Evolutionary conservation across 1,140 invertebrate genomes (phyloP).

Genomic region (Diorhabda sublineata): DNA sequence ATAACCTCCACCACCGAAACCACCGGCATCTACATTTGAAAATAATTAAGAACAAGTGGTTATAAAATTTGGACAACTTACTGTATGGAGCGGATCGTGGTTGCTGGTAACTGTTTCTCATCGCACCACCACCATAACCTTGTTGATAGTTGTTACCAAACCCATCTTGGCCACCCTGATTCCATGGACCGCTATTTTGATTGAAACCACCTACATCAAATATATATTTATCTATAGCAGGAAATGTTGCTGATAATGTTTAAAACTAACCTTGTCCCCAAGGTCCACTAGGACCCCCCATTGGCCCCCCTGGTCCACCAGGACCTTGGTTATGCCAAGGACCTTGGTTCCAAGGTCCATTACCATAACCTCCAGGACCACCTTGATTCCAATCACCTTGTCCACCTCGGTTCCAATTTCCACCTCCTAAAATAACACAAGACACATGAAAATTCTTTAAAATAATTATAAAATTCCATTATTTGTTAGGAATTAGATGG

Average conservation of each 20-base stretch:
- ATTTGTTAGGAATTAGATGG: too few relatives aligned
- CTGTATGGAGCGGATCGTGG: conserved; percentile 63
- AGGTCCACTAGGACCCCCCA: not conserved
- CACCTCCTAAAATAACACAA: conserved; percentile 20
- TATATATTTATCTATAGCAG: not conserved
- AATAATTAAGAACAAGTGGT: conserved; percentile 16
- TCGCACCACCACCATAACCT: conserved; percentile 63
- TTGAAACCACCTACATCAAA: conserved; percentile 36
- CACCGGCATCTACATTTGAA: conserved; percentile 30
- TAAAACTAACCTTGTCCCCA: conserved; percentile 7
- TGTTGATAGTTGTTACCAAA: conserved; percentile 74
- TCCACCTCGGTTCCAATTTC: conserved; percentile 45
- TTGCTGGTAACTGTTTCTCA: conserved; percentile 61
- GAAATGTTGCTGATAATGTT: not conserved
- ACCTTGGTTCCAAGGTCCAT: conserved; percentile 17
- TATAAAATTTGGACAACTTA: conserved; percentile 34
- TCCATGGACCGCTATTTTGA: conserved; percentile 46
- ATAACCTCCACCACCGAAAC: conserved; percentile 45
- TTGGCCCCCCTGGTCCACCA: conserved; percentile 6
- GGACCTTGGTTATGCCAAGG: conserved; percentile 21
- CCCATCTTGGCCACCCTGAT: conserved; percentile 52
- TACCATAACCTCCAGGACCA: conserved; percentile 13
- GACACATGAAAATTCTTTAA: too few relatives aligned
- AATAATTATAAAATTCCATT: too few relatives aligned
- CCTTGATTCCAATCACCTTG: conserved; percentile 19